Evolutionary conservation across 2,797 vertebrate species (phyloP), one percentile per base, ranked within the genome.

Genomic region (Anisognathus igniventris): DNA sequence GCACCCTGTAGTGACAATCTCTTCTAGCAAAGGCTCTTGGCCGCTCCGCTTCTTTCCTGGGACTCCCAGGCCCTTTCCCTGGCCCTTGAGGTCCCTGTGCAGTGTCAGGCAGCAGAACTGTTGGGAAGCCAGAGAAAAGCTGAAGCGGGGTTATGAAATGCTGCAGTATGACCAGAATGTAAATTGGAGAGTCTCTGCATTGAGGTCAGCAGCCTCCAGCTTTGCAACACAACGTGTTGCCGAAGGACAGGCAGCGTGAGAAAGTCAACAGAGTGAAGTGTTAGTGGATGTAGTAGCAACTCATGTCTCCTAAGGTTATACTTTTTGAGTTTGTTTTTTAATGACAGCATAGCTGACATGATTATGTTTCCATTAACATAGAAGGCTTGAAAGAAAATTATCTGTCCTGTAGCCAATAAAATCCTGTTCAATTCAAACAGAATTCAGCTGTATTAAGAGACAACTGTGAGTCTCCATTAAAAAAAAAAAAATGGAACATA

Each of bases 141-240:
- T 75, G 14, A 70, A 82, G 60, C 0, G 0, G 81, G 82, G 64
- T 92, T 94, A 92, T 37, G 70, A 94, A 96, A 91, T 0, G 8
- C 60, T 44, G 79, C 87, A 73, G 60, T 39, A 76, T 56, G 82
- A 93, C 66, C 64, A 84, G 93, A 95, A 96, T 94, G 89, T 80
- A 94, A 95, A 96, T 76, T 39, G 79, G 76, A 51, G 39, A 35
- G 65, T 19, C 51, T 75, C 89, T 88, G 93, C 86, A 88, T 3
- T 16, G 70, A 95, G 93, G 79, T 56, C 70, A 84, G 54, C 89
- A 91, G 60, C 51, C 85, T 87, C 83, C 76, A 50, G 92, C 91
- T 78, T 67, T 60, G 66, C 66, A 83, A 87, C 35, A 58, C 58
- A 78, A 78, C 12, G 1, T 9, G 50, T 21, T 94, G 93, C 91